A percentile compares a stretch with the other conserved stretches of the same genome.
Conservation (phyloP, 2,113 vertebrate genomes). For the Micronycteris hirsuta region DNA sequence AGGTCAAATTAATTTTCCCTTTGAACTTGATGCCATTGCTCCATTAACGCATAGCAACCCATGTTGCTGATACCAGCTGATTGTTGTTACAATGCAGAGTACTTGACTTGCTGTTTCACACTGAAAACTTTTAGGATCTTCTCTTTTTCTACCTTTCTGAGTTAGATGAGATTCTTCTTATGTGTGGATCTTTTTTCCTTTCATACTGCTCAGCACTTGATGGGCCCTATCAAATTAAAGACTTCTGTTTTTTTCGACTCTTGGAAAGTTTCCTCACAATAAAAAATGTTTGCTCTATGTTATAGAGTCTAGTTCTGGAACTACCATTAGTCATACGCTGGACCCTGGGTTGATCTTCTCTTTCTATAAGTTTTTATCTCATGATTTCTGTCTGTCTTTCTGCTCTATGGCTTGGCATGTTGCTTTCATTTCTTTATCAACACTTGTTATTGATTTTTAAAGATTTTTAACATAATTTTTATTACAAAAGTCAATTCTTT, state of each 20-base stretch:
- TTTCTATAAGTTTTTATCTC: background rate
- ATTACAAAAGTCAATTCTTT: background rate
- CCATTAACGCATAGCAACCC: background rate
- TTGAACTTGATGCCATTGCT: background rate
- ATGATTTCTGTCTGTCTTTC: constrained; percentile 3
- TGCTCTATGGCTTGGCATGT: background rate
- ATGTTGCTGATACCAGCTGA: background rate
- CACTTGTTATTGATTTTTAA: background rate
- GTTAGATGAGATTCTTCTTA: background rate
- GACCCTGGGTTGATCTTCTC: background rate
- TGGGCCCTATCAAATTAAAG: background rate
- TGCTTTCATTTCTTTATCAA: constrained; percentile 25
- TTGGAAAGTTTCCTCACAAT: background rate
- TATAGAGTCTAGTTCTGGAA: background rate
- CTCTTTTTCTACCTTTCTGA: background rate
- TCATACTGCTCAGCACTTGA: background rate
- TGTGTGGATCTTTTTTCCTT: background rate
- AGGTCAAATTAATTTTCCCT: constrained; percentile 35
- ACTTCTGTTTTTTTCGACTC: background rate
- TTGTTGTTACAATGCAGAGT: background rate
- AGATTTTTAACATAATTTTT: background rate
- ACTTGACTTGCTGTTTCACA: background rate
- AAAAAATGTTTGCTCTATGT: background rate
- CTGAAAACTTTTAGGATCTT: background rate
- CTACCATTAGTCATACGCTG: background rate